Evolutionary conservation across 2,888 invertebrate species (phyloP), one percentile per base, ranked within the genome.

Genomic region (Omphaloscelis lunosa): DNA sequence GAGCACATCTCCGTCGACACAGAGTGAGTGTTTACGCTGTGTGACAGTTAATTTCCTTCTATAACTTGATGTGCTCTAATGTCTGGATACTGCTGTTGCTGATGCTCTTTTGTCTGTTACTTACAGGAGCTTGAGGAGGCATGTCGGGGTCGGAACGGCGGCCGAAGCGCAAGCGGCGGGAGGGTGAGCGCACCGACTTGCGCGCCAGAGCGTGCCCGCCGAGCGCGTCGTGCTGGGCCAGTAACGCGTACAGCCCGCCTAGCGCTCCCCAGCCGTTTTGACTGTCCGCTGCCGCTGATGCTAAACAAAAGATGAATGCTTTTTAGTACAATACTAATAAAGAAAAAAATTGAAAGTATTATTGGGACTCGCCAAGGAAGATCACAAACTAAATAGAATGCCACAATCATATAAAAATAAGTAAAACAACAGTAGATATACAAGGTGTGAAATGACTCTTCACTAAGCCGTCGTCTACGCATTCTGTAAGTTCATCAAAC

Each of bases 161-260:
- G 61, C 98, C 98, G 91, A 98, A 98, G 83, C 98, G 97, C 77
- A 98, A 97, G 34, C 98, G 97, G 61, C 98, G 95, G 1, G 98
- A 98, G 0, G 98, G 98, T 27, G 98, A 98, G 82, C 98, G 97
- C 90, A 98, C 98, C 8, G 98, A 98, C 93, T 98, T 98, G 92
- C 98, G 97, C 69, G 98, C 98, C 48, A 98, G 97, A 84, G 97
- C 97, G 93, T 98, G 98, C 17, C 97, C 97, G 82, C 97, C 97
- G 72, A 97, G 92, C n/a, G 97, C 97, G 90, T 97, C 97, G 93
- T 97, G 97, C 88, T 97, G 97, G 65, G 97, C 96, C 58, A 98
- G 93, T 74, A 97, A 93, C 65, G 97, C 97, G 93, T 97, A 97
- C 79, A 98, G 93, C 61, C 97, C 97, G 86, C 97, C 94, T 39